Base-by-base conservation (phyloP, 2,113 vertebrate species). In the Oncorhynchus tshawytscha region DNA sequence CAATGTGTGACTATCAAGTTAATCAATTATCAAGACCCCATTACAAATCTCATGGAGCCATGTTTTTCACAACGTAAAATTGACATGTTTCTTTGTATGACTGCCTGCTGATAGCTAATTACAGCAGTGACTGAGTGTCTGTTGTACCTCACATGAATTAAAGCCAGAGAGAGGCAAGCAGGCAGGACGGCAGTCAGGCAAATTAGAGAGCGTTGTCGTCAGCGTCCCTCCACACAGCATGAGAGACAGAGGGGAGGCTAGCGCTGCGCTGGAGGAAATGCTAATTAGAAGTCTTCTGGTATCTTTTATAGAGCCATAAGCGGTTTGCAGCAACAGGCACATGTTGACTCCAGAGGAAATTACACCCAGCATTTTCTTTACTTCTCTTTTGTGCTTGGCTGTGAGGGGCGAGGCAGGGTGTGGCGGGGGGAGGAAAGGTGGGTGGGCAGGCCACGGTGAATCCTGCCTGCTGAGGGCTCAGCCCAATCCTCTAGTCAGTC, bases 251-350 rank as follows among this genome's bases (percentile, higher is more conserved):
- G 39, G 9, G 39, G 39, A 45, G 9, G 39, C 39, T 45, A 45
- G 39, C 39, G 0, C 39, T 39, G 39, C 39, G 39, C 39, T 45
- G 39, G 39, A 45, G 51, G 72, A 71, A 77, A 72, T 66, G 62
- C 48, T 84, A 87, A 86, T 86, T 86, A 89, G 74, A 85, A 85
- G 85, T 72, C 62, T 83, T 67, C 74, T 76, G 73, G 73, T 81
- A 70, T 84, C 82, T 89, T 87, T 89, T 87, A 87, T 84, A 77
- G 82, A 73, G 76, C 73, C 75, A 84, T 84, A 83, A 89, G 83
- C 71, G 83, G 85, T 85, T 85, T 77, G 72, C 64, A 83, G 80
- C 75, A 77, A 73, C 73, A 81, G 85, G 75, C 45, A 48, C 39
- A 79, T 48, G 66, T 75, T 18, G 72, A 74, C 66, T 72, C 34